Base-by-base conservation (phyloP, 2,797 vertebrate species). In the Rhadinocentrus ornatus region DNA sequence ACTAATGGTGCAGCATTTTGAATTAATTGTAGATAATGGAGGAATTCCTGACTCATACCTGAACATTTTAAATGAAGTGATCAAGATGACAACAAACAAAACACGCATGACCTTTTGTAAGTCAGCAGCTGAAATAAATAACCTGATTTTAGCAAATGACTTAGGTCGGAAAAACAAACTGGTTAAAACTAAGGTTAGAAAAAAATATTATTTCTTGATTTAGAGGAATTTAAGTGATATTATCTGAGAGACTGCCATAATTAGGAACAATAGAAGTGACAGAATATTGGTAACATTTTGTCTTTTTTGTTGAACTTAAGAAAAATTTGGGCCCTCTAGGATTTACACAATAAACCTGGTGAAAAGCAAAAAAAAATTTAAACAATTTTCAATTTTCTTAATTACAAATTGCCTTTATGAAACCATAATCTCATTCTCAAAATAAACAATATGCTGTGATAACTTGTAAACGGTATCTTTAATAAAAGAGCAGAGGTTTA, bases 391-490 rank as follows among this genome's bases (percentile, higher is more conserved):
- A 35, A 35, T 35, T 35, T 35, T 35, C 34, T 35, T 35, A 35
- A 35, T 35, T 35, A 35, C 11, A 5, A 41, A 16, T 12, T 41
- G 20, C 16, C 54, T n/a, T 48, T 65, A 41, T 34, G 22, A 6
- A 61, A 54, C 70, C 54, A 50, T 15, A 58, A 20, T 22, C 55
- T 16, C 22, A 37, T 58, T 26, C 53, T 64, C 35, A 24, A 26
- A 4, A 64, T 35, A 32, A n/a, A 31, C 9, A 60, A 27, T 35
- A 29, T 32, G 29, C 65, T 29, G 46, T 20, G 54, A 77, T 66
- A 41, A 53, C 22, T 3, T 16, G 16, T 8, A 44, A 44, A 44
- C 41, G 20, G 41, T 18, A 20, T 44, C 6, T 44, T 44, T 44
- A 18, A 44, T 44, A 44, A 44, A 44, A 44, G 41, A 26, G 3